Evolutionary conservation across 2,888 invertebrate genomes (phyloP).

Genomic region (Perdita meconis): DNA sequence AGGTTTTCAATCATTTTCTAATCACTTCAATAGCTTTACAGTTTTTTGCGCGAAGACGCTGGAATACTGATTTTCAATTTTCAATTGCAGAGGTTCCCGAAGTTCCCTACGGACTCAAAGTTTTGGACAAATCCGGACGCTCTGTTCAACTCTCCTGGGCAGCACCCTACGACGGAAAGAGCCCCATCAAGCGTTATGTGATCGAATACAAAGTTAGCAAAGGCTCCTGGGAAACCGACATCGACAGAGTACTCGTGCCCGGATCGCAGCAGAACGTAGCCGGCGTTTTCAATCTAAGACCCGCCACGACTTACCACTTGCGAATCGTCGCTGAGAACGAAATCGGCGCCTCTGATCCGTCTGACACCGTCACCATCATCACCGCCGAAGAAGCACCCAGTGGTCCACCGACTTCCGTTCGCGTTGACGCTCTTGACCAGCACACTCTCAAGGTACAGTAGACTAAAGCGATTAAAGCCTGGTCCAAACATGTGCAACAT

Average conservation of each 20-base stretch:
- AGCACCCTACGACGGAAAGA: slow-evolving; percentile 96
- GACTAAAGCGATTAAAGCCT: no score
- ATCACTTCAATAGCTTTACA: neutral
- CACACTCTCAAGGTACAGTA: slow-evolving; percentile 88
- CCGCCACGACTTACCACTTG: slow-evolving; percentile 96
- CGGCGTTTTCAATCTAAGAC: slow-evolving; percentile 94
- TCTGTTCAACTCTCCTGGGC: slow-evolving; percentile 97
- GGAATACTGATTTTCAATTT: neutral
- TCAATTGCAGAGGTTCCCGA: slow-evolving; percentile 90
- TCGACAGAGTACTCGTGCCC: slow-evolving; percentile 95
- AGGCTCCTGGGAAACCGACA: slow-evolving; percentile 92
- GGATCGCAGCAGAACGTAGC: slow-evolving; percentile 93
- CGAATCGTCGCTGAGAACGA: slow-evolving; percentile 97
- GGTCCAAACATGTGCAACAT: no score
- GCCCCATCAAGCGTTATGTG: slow-evolving; percentile 94
- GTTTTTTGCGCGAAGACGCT: neutral
- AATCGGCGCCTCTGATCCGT: slow-evolving; percentile 96
- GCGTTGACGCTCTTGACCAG: slow-evolving; percentile 94
- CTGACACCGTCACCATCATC: slow-evolving; percentile 96
- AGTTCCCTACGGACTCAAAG: slow-evolving; percentile 94
- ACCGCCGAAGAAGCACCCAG: slow-evolving; percentile 97
- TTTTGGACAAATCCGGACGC: slow-evolving; percentile 95
- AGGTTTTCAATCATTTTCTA: slow-evolving; percentile 85
- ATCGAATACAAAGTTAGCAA: slow-evolving; percentile 96
- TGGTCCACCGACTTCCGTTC: slow-evolving; percentile 92